Conservation (phyloP, 2,888 invertebrate species). For the Hyalella azteca region DNA sequence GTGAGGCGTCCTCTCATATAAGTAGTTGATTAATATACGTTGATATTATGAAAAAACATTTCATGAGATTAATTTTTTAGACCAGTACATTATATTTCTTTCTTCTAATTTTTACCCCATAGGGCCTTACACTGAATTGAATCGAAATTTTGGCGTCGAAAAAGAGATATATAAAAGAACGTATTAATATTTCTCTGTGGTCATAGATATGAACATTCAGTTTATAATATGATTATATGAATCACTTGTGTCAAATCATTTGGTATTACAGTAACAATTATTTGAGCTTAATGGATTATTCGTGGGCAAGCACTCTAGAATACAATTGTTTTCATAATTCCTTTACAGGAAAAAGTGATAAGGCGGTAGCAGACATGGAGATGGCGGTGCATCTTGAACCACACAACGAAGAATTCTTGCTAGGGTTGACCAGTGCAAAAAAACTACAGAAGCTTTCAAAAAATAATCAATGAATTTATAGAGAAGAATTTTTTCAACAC, state of each 20-base stretch:
- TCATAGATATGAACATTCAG: neutral
- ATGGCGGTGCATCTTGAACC: conserved; percentile 59
- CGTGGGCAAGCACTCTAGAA: no score
- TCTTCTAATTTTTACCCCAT: neutral
- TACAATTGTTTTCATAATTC: neutral
- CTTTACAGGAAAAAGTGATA: neutral
- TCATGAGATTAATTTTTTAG: neutral
- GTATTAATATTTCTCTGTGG: neutral
- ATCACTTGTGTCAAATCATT: neutral
- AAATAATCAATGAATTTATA: neutral
- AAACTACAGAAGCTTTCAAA: neutral
- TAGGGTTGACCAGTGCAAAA: conserved; percentile 55
- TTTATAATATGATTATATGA: neutral
- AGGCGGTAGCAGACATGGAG: conserved; percentile 32
- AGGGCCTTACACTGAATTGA: neutral
- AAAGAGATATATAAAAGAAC: neutral
- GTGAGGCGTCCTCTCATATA: conserved; percentile 59
- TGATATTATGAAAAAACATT: no score
- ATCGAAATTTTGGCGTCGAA: neutral
- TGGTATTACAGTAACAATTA: neutral
- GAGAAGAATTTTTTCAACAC: no score
- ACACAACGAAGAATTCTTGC: conserved; percentile 59
- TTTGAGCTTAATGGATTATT: no score
- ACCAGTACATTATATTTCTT: neutral
- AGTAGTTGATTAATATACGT: neutral